Evolutionary conservation across 2,888 invertebrate genomes (phyloP).

Genomic region (Erpobdella octoculata): DNA sequence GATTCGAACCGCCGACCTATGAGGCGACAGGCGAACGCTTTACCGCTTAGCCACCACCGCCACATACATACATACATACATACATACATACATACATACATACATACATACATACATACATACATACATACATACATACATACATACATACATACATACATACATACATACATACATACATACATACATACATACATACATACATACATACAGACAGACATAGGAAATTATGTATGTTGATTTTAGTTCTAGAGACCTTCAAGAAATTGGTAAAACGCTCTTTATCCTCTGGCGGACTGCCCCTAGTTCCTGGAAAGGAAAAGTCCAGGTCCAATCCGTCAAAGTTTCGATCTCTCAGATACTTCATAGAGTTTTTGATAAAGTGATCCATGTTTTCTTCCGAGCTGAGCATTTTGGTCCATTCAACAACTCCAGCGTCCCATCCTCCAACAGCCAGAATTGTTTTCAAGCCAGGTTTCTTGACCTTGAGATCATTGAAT

Average conservation of each 20-base stretch:
- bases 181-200: no score
- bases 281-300: constrained; percentile 42
- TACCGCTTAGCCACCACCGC: neutral
- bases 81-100: neutral
- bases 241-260: no score
- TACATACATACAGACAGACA: no score
- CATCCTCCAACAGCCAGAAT: constrained; percentile 81
- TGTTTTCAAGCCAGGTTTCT: constrained; percentile 66
- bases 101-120: neutral
- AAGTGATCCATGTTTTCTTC: constrained; percentile 10
- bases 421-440: constrained; percentile 57
- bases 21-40: no score
- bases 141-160: no score
- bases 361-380: constrained; percentile 37
- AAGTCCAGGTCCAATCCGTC: constrained; percentile 81
- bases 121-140: neutral
- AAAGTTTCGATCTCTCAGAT: constrained; percentile 56
- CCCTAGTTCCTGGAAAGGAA: constrained; percentile 67
- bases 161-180: no score
- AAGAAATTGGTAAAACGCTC: constrained; percentile 41
- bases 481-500: constrained; percentile 62
- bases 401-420: constrained; percentile 36
- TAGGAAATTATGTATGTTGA: no score
- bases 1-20: no score
- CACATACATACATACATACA: constrained; percentile 1